Conservation (phyloP, 2,888 invertebrate genomes). For the Orthosia gothica region DNA sequence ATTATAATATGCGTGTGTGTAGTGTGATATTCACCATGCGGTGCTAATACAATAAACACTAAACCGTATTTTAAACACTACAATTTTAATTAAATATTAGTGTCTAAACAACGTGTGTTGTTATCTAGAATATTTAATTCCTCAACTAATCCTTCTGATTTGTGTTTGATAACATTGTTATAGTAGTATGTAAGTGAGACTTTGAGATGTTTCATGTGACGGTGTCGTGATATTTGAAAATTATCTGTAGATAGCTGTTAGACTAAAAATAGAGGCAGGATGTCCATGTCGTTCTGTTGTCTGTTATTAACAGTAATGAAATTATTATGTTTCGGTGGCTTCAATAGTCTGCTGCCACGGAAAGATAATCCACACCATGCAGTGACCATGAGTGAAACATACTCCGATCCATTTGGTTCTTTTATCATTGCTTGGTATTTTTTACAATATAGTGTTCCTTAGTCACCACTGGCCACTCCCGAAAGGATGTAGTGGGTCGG, state of each 20-base stretch:
- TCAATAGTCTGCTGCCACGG: neutral
- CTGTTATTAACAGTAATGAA: slow-evolving; percentile 4
- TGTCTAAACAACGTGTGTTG: slow-evolving; percentile 21
- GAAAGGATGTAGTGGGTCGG: slow-evolving; percentile 54
- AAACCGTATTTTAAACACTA: neutral
- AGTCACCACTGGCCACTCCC: slow-evolving; percentile 38
- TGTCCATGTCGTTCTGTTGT: neutral
- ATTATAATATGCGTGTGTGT: slow-evolving; percentile 14
- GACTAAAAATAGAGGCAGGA: slow-evolving; percentile 4
- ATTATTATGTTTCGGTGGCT: neutral
- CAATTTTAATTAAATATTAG: slow-evolving; percentile 40
- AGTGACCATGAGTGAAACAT: neutral
- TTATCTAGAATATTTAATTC: slow-evolving; percentile 59
- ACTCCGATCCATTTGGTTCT: slow-evolving; percentile 1
- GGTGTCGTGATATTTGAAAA: slow-evolving; percentile 36
- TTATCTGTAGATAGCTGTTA: neutral
- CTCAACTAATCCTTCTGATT: slow-evolving; percentile 56
- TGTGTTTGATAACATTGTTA: slow-evolving; percentile 44
- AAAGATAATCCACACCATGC: slow-evolving; percentile 1
- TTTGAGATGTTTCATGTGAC: slow-evolving; percentile 36
- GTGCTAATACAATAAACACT: slow-evolving; percentile 2
- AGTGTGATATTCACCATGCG: slow-evolving; percentile 12
- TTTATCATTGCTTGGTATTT: slow-evolving; percentile 29
- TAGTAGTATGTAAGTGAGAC: slow-evolving; percentile 31
- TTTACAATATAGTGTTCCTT: slow-evolving; percentile 35